Evolutionary conservation across 2,113 vertebrate genomes (phyloP).

Genomic region (Sturnira hondurensis): DNA sequence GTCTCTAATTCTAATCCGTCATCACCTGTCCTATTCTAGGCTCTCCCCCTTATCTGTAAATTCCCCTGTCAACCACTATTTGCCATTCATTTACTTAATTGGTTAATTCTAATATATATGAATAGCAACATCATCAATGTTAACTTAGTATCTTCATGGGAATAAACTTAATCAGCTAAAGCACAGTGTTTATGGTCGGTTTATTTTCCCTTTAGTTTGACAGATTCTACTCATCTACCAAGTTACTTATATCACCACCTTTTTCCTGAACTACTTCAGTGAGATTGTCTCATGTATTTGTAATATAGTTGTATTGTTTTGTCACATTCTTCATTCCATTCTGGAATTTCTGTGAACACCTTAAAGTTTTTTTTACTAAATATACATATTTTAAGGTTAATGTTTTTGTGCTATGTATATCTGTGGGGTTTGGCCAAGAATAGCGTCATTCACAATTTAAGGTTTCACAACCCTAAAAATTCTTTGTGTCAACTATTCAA

Average conservation of each 20-base stretch:
- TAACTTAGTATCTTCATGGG: background rate
- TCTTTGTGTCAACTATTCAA: background rate
- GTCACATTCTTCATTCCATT: background rate
- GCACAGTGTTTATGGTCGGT: background rate
- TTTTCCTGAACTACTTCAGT: background rate
- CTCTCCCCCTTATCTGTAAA: background rate
- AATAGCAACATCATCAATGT: background rate
- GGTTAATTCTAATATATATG: background rate
- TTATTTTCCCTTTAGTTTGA: conserved; percentile 1
- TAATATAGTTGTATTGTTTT: background rate
- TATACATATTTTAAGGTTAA: background rate
- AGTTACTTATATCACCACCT: background rate
- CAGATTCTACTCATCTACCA: background rate
- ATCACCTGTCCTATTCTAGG: background rate
- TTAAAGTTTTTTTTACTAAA: background rate
- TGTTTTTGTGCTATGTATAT: background rate
- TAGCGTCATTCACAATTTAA: background rate
- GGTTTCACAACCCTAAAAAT: background rate
- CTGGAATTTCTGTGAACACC: background rate
- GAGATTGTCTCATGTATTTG: background rate
- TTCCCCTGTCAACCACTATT: background rate
- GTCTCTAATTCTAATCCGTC: background rate
- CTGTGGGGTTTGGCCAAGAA: background rate
- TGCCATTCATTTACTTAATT: background rate
- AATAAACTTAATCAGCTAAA: background rate